These are phyloP conservation scores for Orthonychiurus folsomi DNA, from an alignment of 2,888 invertebrate genomes.

Conservation along the genomic window DNA sequence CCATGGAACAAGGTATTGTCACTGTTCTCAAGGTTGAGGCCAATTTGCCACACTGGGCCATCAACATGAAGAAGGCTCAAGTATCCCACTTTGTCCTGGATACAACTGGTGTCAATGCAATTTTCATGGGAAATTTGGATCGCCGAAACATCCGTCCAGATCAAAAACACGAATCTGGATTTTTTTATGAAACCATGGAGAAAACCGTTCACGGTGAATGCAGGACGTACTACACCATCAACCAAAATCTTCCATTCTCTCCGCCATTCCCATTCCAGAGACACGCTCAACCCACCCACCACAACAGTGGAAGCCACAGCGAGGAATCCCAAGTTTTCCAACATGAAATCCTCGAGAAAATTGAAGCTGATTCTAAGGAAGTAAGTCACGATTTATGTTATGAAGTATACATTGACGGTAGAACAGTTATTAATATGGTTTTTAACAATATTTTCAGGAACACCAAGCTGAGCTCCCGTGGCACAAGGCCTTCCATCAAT, in stretches of 20 bases:
- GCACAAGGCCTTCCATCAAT: constrained; percentile 29
- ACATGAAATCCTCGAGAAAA: constrained; percentile 2
- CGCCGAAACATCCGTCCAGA: constrained; percentile 31
- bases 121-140: constrained; percentile 15
- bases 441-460: background rate
- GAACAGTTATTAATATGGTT: too few species aligned
- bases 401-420: too few species aligned
- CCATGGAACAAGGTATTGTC: constrained; percentile 37
- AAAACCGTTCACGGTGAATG: constrained; percentile 42
- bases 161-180: constrained; percentile 31
- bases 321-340: background rate
- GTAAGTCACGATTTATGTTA: background rate
- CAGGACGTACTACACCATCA: constrained; percentile 41
- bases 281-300: constrained; percentile 22
- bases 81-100: constrained; percentile 37
- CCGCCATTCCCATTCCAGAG: constrained; percentile 27
- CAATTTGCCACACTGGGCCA: constrained; percentile 43
- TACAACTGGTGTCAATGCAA: constrained; percentile 25
- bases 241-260: constrained; percentile 26
- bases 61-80: constrained; percentile 45
- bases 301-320: background rate
- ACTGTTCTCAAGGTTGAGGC: constrained; percentile 35
- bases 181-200: constrained; percentile 40
- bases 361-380: constrained; percentile 1
- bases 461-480: constrained; percentile 13